These are phyloP conservation scores for Lissonota sp. DNA, from an alignment of 2,888 invertebrate species.

Conservation along the genomic window DNA sequence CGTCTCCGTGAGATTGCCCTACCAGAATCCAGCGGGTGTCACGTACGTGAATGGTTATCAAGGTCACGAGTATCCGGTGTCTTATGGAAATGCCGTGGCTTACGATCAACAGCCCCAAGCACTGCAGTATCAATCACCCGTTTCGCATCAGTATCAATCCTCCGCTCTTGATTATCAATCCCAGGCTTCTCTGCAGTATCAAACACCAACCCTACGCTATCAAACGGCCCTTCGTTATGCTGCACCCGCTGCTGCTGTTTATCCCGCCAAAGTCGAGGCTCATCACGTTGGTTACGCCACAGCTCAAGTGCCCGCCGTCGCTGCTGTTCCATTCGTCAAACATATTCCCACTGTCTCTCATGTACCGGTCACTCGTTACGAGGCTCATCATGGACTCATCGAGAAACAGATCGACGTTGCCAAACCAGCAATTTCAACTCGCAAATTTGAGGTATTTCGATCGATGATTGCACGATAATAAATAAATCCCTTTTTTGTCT, in stretches of 20 bases:
- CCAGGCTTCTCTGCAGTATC: slow-evolving; percentile 53
- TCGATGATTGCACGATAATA: slow-evolving; percentile 6
- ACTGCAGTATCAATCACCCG: slow-evolving; percentile 43
- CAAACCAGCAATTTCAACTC: slow-evolving; percentile 86
- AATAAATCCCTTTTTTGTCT: not conserved
- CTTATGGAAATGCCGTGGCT: slow-evolving; percentile 64
- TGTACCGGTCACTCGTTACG: slow-evolving; percentile 84
- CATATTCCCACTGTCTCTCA: slow-evolving; percentile 84
- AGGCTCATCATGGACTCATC: slow-evolving; percentile 84
- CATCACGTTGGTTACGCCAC: slow-evolving; percentile 78
- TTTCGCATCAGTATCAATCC: slow-evolving; percentile 50
- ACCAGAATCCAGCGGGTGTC: slow-evolving; percentile 85
- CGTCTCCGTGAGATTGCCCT: slow-evolving; percentile 83
- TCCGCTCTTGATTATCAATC: slow-evolving; percentile 51
- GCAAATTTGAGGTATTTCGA: slow-evolving; percentile 84
- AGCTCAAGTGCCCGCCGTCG: slow-evolving; percentile 79
- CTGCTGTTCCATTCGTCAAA: slow-evolving; percentile 79
- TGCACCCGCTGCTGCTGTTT: slow-evolving; percentile 59
- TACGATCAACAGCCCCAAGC: slow-evolving; percentile 47
- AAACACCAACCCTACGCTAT: slow-evolving; percentile 45
- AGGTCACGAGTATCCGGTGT: slow-evolving; percentile 73
- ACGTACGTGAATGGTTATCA: slow-evolving; percentile 82
- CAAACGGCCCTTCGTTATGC: slow-evolving; percentile 62
- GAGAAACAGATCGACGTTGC: slow-evolving; percentile 86
- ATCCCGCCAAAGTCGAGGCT: slow-evolving; percentile 74